Evolutionary conservation across 2,888 invertebrate species (phyloP), one percentile per base, ranked within the genome.

Genomic region (Scaptomyza cyrtandrae): DNA sequence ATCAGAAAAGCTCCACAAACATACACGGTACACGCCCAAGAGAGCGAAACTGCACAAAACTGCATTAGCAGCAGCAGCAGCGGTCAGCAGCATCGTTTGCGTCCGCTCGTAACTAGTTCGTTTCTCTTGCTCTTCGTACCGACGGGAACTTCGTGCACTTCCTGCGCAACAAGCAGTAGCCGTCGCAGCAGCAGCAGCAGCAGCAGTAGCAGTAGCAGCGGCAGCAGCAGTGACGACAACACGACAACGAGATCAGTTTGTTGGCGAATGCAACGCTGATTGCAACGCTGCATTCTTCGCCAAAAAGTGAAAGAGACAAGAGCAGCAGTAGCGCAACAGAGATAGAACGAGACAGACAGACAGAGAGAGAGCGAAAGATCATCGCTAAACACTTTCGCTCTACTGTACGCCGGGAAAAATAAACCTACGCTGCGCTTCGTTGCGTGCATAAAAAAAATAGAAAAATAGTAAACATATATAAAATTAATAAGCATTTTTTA

Each of bases 231-330:
- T 27, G 14, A 27, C 50, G 19, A 24, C 65, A 43, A 27, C 74
- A 27, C 74, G 58, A 57, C 67, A 65, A 66, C 85, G 71, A 84
- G 77, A 78, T 83, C 83, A 87, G 87, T 87, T 85, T 54, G 79
- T 64, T 85, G 70, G 79, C 87, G 87, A 83, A 82, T 83, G 83
- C 83, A 83, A 85, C 83, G 79, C 72, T 85, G 87, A 87, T 87
- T 83, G 87, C 83, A 83, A 78, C 85, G 57, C 71, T 84, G 86
- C 87, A 83, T 86, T 83, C 70, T 75, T 65, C 55, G 49, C 54
- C 85, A 71, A 80, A 72, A 84, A 86, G 78, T 66, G 74, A 85
- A 74, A 76, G 69, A 80, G 76, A 60, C 52, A 50, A 16, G 31
- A 14, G 33, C 48, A 29, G 37, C 37, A 37, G 37, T n/a, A 10